These are phyloP conservation scores for Ypsolopha sequella DNA, from an alignment of 2,888 invertebrate species.

Conservation along the genomic window DNA sequence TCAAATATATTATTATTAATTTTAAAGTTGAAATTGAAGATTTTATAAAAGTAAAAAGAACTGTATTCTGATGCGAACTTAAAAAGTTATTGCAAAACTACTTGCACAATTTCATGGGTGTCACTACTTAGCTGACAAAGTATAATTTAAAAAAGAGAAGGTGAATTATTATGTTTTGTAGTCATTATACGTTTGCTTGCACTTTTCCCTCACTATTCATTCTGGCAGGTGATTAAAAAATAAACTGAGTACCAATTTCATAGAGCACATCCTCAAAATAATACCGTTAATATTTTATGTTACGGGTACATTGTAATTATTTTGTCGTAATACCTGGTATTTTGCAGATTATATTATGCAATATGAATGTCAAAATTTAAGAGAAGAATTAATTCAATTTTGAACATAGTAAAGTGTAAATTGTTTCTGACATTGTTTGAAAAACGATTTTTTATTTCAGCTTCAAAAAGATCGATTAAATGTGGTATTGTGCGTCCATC, in stretches of 20 bases:
- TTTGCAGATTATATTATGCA: background rate
- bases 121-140: too few relatives aligned
- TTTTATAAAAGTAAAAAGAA: too few relatives aligned
- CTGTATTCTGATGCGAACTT: too few relatives aligned
- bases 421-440: background rate
- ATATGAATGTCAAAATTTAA: background rate
- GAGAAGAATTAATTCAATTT: too few relatives aligned
- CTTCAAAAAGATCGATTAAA: background rate
- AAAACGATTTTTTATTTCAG: background rate
- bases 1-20: too few relatives aligned
- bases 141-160: background rate
- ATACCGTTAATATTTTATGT: too few relatives aligned
- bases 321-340: background rate
- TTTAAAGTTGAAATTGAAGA: too few relatives aligned
- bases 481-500: background rate
- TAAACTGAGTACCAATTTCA: background rate
- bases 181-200: background rate
- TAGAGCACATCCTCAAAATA: too few relatives aligned
- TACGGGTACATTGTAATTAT: too few relatives aligned
- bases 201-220: conserved; percentile 2
- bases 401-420: background rate
- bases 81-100: too few relatives aligned
- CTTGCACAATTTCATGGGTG: too few relatives aligned
- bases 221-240: background rate
- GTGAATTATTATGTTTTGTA: background rate